These are phyloP conservation scores for Sceloporus tristichus DNA, from an alignment of 2,113 vertebrate species.

Conservation along the genomic window DNA sequence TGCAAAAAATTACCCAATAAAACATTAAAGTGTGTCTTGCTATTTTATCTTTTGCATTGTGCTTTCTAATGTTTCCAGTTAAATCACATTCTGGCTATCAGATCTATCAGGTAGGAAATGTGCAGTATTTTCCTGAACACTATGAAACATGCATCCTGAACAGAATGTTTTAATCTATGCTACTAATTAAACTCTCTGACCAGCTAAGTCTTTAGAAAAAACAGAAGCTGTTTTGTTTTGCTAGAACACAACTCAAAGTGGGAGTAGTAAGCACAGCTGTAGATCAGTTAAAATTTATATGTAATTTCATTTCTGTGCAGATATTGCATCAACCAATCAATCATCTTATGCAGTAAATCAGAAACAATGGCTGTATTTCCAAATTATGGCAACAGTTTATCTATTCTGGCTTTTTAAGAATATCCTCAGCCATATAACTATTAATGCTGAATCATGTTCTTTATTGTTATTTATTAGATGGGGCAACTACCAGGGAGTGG, in stretches of 20 bases:
- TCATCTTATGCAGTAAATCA: neutral
- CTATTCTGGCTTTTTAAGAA: too few relatives aligned
- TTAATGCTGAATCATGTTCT: neutral
- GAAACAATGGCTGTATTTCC: neutral
- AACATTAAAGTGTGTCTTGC: conserved; percentile 33
- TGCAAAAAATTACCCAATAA: conserved; percentile 27
- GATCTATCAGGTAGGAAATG: conserved; percentile 10
- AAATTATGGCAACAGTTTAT: too few relatives aligned
- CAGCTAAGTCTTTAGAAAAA: neutral
- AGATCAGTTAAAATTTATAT: neutral
- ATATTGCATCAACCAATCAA: neutral
- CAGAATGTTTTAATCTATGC: neutral
- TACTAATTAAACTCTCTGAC: neutral
- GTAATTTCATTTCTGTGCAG: neutral
- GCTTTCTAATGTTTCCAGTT: conserved; percentile 6
- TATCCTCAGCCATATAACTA: too few relatives aligned
- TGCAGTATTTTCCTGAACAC: neutral
- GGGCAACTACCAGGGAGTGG: too few relatives aligned
- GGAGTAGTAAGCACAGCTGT: neutral
- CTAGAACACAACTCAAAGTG: neutral
- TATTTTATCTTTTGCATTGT: neutral
- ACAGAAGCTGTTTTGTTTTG: conserved; percentile 24
- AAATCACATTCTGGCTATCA: conserved; percentile 22
- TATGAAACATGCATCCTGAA: conserved; percentile 13
- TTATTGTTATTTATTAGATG: neutral